These are phyloP conservation scores for Rachycentron canadum DNA, from an alignment of 2,797 vertebrate species.

Conservation along the genomic window DNA sequence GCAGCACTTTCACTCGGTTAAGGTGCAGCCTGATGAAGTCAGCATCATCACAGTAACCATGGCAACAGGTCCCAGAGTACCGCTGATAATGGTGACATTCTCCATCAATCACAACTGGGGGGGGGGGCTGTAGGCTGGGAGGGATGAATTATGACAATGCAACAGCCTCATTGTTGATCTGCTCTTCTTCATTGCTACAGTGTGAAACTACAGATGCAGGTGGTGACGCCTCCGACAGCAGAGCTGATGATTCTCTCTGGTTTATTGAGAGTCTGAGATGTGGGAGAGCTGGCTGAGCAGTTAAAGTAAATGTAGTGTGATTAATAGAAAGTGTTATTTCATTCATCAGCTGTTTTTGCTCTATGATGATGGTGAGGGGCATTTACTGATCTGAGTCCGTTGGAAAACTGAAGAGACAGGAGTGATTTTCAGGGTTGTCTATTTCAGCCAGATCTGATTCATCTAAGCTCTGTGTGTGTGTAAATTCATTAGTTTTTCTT, in stretches of 20 bases:
- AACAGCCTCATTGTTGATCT: background rate
- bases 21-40: background rate
- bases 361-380: too few relatives aligned
- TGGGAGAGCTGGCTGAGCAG: too few relatives aligned
- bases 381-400: too few relatives aligned
- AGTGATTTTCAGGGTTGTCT: background rate
- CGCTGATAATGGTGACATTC: background rate
- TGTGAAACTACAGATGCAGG: constrained; percentile 13
- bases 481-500: background rate
- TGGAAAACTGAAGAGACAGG: background rate
- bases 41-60: background rate
- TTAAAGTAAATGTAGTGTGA: too few relatives aligned
- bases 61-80: background rate
- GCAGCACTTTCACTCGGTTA: background rate
- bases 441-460: background rate
- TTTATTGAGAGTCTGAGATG: background rate
- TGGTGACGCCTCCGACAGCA: background rate
- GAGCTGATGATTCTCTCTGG: background rate
- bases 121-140: constrained; percentile 10
- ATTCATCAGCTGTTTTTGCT: too few relatives aligned
- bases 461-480: background rate
- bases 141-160: background rate
- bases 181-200: background rate
- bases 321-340: too few relatives aligned
- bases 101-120: too few relatives aligned